Base-by-base conservation (phyloP, 2,797 vertebrate species). In the Eospalax fontanierii region DNA sequence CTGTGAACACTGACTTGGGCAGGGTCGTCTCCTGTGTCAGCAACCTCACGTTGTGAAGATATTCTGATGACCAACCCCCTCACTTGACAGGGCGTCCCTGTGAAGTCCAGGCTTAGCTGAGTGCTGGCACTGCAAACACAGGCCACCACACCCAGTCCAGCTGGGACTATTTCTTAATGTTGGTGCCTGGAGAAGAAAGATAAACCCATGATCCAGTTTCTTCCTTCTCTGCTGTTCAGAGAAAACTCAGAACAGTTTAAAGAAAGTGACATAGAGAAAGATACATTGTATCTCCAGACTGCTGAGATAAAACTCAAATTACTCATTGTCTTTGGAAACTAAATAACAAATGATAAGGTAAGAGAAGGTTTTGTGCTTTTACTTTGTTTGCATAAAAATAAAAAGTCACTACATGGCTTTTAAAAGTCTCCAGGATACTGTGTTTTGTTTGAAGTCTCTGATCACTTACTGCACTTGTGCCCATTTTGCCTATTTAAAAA, bases 111-210 rank as follows among this genome's bases (percentile, higher is more conserved):
- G 70, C 59, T 38, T 30, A 30, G 33, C 40, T 73, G 19, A 86
- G 68, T n/a, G 1, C n/a, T 15, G 12, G 10, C 15, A 35, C 78
- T 35, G 18, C 43, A 40, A 28, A 76, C 2, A 0, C 59, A 46
- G 14, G 18, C 71, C 38, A 18, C 46, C 79, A 61, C 12, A 0
- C 80, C 85, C 46, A 12, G 84, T 33, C n/a, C n/a, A n/a, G n/a
- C 28, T 18, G 84, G 74, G 87, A 79, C 94, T 94, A 57, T 95
- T 95, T 96, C 97, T 91, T 66, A 24, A 40, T 57, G 75, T 70
- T 40, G 65, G 63, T 2, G 93, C 93, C 98, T 98, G 98, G 87
- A 82, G 86, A 0, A 89, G 94, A 79, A 68, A 98, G 98, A 98
- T 98, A 98, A 98, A 70, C 38, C 87, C 7, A 84, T 89, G 50